Base-by-base conservation (phyloP, 2,113 vertebrate species). In the Crotalus horridus region DNA sequence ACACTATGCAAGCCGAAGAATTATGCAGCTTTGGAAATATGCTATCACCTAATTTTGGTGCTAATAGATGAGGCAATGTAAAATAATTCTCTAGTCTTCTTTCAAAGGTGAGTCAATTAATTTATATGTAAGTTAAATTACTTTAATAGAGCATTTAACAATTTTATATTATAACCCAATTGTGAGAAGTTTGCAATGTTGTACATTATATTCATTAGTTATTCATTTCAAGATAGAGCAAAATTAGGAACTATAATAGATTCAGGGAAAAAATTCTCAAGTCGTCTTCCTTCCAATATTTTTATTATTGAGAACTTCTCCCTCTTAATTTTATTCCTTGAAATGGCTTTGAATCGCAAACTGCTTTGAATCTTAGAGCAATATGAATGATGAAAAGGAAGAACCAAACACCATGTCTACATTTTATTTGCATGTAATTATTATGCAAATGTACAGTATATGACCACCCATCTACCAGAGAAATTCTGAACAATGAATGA, bases 1-100 rank as follows among this genome's bases (percentile, higher is more conserved):
- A 97, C 95, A 7, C 93, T 88, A 88, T 48, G 96, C 85, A 93
- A 97, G 69, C 74, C 94, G 89, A 96, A 97, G 91, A 96, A 96
- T 96, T 97, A 96, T 94, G 93, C 55, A 95, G 55, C 59, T 96
- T 97, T 96, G 96, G 95, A 97, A 95, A 56, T 95, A 96, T 93
- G 95, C 96, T 91, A 96, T 93, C 96, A 97, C 96, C 97, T 97
- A 96, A 96, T 91, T 97, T 96, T 96, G 96, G 89, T 96, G 92
- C 94, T 97, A 97, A 97, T 97, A 97, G 97, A 96, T 81, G 12
- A 94, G 55, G 55, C n/a, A 90, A 97, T 95, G 95, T 96, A 94
- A 94, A 93, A 96, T 94, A 95, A 95, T 96, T 97, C 93, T 96
- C 23, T 24, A 92, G 88, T 94, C 61, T 93, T 95, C 95, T 96